A percentile compares a stretch with the other conserved stretches of the same genome.
These are phyloP conservation scores for Coboldia fuscipes DNA, from an alignment of 1,140 invertebrate species.

Conservation along the genomic window DNA sequence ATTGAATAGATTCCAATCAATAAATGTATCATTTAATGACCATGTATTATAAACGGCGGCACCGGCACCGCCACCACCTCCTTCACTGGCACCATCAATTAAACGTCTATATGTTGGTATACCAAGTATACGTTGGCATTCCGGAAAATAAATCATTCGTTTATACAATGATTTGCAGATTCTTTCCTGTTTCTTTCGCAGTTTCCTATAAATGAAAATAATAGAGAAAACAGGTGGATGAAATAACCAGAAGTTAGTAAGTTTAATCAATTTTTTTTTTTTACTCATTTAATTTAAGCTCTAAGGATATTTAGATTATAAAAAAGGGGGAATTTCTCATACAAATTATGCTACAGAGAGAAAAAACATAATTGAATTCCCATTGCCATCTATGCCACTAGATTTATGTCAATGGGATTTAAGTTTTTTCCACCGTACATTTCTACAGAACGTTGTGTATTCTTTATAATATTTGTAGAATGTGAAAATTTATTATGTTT, in stretches of 20 bases:
- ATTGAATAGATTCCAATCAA: conserved; percentile 1
- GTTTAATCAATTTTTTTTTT: neutral
- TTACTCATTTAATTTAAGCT: neutral
- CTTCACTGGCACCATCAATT: conserved; percentile 8
- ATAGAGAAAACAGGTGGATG: neutral
- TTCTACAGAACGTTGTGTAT: too few species aligned
- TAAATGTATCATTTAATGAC: neutral
- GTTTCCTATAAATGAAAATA: conserved; percentile 30
- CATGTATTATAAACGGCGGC: too few species aligned
- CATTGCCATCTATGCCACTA: too few species aligned
- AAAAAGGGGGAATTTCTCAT: neutral
- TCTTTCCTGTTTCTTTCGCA: conserved; percentile 35
- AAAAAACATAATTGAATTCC: neutral
- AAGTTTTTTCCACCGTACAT: too few species aligned
- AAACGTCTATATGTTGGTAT: conserved; percentile 9
- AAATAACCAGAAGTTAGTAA: neutral
- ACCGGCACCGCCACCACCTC: too few species aligned
- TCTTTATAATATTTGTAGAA: too few species aligned
- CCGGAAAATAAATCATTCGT: conserved; percentile 29
- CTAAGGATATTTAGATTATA: neutral
- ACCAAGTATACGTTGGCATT: conserved; percentile 31
- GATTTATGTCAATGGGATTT: too few species aligned
- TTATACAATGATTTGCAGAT: conserved; percentile 41
- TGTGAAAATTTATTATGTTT: too few species aligned
- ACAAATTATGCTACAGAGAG: neutral